Evolutionary conservation across 2,888 invertebrate genomes (phyloP).

Genomic region (Cryptops parisi): DNA sequence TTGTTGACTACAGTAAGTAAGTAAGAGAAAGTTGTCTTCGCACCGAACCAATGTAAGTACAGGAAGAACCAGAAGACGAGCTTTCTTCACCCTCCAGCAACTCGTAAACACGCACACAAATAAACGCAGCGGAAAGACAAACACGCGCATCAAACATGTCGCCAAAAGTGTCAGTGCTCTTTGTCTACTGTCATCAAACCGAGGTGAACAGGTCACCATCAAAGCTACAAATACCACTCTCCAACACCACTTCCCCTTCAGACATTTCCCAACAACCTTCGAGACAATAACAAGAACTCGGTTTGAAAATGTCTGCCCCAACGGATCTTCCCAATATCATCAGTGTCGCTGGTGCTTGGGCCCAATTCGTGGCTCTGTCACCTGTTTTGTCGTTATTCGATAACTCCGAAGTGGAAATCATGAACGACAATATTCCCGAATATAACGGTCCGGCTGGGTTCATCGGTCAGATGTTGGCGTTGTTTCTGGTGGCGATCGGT

Average conservation of each 20-base stretch:
- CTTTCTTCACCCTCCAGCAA: too few relatives aligned
- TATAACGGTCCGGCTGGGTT: constrained; percentile 7
- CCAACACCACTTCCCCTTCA: too few relatives aligned
- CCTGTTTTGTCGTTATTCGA: constrained; percentile 9
- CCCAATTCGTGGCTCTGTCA: constrained; percentile 7
- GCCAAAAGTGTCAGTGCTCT: too few relatives aligned
- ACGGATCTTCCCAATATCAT: constrained; percentile 5
- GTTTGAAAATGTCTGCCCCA: constrained; percentile 1
- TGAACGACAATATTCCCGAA: constrained; percentile 10
- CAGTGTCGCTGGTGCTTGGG: constrained; percentile 9
- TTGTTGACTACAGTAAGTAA: too few relatives aligned
- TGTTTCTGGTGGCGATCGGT: constrained; percentile 8
- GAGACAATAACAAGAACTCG: neutral
- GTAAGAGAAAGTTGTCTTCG: too few relatives aligned
- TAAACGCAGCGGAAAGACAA: too few relatives aligned
- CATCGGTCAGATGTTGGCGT: constrained; percentile 1
- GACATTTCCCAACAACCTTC: neutral
- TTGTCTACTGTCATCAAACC: too few relatives aligned
- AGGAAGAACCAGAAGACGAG: too few relatives aligned
- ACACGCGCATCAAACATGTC: too few relatives aligned
- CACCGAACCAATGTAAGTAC: too few relatives aligned
- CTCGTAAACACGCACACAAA: too few relatives aligned
- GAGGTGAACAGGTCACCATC: too few relatives aligned
- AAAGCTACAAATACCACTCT: neutral
- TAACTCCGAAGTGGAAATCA: constrained; percentile 10